Evolutionary conservation across 1,140 invertebrate genomes (phyloP), one percentile per base, ranked within the genome.

Genomic region (Atta cephalotes): DNA sequence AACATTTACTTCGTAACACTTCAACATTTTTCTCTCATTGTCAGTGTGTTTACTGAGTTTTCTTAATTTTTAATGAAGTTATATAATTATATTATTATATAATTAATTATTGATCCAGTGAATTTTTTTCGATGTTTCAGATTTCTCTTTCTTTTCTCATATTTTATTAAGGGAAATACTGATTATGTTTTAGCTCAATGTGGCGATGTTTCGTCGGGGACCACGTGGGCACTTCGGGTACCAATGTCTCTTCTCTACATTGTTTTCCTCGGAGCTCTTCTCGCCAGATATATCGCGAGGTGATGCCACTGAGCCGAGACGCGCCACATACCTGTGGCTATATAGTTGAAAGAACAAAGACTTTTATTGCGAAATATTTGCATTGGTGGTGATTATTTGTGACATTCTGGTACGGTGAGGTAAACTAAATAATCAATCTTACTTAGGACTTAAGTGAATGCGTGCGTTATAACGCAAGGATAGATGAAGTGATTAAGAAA

Each of bases 201-300:
- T 78, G 93, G 92, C 35, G 94, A 94, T 65, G 91, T 92, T 9
- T 94, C 94, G 25, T 92, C 92, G 18, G 93, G 94, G 63, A 92
- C 92, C 56, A 93, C 93, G 68, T 91, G 94, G 92, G 91, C 92
- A 81, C 93, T 92, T 6, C 90, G 90, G 28, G 90, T 92, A 58
- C 91, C 92, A 16, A 91, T 92, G 18, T 84, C 88, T 53, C 88
- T 93, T 39, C 91, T 93, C 60, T 87, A 92, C 31, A 86, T 91
- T 0, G 82, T 93, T 16, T 81, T 91, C 25, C 68, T 93, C 16
- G 90, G 92, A 66, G 88, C 86, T 7, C 65, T 94, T 9, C 65
- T 92, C 21, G 87, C 87, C 63, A 91, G 92, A 86, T 94, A 93
- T 56, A 87, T 94, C 71, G 81, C 90, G 88, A 95, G 94, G 92